phyloP scores from a whole-genome alignment of 1,140 invertebrate species.

The Dolichoris vasculosae region DNA sequence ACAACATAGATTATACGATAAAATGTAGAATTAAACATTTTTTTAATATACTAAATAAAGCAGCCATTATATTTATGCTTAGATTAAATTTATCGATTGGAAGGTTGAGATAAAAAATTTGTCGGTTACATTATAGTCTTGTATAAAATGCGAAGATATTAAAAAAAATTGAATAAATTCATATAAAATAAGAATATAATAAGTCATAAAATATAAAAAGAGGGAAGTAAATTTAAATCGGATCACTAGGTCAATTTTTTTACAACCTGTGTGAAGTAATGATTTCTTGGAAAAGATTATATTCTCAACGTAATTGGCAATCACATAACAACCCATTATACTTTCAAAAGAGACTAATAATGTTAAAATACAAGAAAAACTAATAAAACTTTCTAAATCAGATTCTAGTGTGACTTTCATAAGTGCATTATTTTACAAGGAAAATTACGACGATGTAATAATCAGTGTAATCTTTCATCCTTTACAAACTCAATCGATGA shows the following conservation, averaged over 20 bases:
- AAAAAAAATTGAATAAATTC: not conserved
- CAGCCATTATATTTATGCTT: too few relatives aligned
- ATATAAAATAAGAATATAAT: not conserved
- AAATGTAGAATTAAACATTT: too few relatives aligned
- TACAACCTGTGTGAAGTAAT: not conserved
- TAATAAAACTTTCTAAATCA: conserved; percentile 47
- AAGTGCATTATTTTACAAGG: conserved; percentile 41
- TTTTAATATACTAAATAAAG: too few relatives aligned
- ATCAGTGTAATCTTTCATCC: conserved; percentile 32
- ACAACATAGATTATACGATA: too few relatives aligned
- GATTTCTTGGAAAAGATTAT: conserved; percentile 38
- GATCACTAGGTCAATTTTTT: conserved; percentile 30
- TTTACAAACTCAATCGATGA: conserved; percentile 4
- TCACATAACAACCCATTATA: conserved; percentile 43
- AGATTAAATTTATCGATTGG: too few relatives aligned
- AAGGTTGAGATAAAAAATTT: too few relatives aligned
- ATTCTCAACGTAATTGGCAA: conserved; percentile 25
- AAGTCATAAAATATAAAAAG: not conserved
- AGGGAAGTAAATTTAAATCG: conserved; percentile 17
- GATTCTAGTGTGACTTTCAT: conserved; percentile 42
- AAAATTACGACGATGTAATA: conserved; percentile 33
- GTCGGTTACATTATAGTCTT: too few relatives aligned
- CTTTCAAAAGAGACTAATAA: conserved; percentile 41
- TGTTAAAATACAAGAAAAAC: conserved; percentile 24
- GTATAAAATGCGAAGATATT: not conserved